phyloP scores from a whole-genome alignment of 2,113 vertebrate species.

The Hypanus sabinus region DNA sequence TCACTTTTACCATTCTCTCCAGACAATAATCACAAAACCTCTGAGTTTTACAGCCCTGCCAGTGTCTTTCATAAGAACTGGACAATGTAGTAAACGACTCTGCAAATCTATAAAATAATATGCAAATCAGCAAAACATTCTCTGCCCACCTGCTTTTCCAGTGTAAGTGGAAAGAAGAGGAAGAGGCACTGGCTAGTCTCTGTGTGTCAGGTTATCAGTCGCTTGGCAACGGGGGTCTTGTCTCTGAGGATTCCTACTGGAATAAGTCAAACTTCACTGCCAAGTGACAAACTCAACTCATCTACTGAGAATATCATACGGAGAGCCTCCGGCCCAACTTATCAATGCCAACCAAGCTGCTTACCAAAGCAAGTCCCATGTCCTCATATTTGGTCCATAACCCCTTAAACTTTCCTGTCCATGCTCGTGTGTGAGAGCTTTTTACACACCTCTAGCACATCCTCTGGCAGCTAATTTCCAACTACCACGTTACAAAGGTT shows the following conservation, averaged over 20 bases:
- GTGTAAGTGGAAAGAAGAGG: background rate
- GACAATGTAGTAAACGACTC: background rate
- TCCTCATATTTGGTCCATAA: too few relatives aligned
- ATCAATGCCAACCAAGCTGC: too few relatives aligned
- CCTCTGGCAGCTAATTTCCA: too few relatives aligned
- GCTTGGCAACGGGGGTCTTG: background rate
- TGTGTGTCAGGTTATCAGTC: background rate
- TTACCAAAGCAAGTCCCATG: too few relatives aligned
- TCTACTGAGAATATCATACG: background rate
- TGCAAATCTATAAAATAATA: background rate
- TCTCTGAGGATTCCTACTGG: background rate
- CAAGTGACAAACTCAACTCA: too few relatives aligned
- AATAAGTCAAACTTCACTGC: background rate
- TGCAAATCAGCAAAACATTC: background rate
- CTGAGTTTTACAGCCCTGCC: background rate
- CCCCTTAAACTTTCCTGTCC: too few relatives aligned
- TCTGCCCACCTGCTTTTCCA: background rate
- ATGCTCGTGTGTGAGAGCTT: too few relatives aligned
- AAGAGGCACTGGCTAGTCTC: background rate
- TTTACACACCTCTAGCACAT: too few relatives aligned
- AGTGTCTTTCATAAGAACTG: too few relatives aligned
- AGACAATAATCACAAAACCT: background rate
- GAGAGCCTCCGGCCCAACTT: too few relatives aligned
- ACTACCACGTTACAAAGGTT: too few relatives aligned
- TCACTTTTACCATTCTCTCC: background rate